These are phyloP conservation scores for Sussaba pulchella DNA, from an alignment of 2,888 invertebrate genomes.

Conservation along the genomic window DNA sequence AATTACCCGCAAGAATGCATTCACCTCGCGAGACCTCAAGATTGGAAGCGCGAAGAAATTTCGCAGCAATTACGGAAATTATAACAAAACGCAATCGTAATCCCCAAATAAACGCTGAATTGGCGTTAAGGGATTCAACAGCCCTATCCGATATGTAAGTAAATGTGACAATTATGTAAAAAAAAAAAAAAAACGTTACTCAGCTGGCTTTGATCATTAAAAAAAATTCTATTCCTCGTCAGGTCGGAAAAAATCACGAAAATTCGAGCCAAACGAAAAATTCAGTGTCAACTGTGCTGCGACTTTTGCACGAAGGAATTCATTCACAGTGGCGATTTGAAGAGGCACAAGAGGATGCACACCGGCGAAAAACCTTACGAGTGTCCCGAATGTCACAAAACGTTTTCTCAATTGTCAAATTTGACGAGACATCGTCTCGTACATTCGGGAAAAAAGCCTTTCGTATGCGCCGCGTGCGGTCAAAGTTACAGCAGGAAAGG, in stretches of 20 bases:
- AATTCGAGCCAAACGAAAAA: constrained; percentile 4
- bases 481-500: constrained; percentile 72
- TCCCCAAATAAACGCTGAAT: not conserved
- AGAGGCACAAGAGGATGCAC: constrained; percentile 73
- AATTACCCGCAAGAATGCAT: not conserved
- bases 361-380: constrained; percentile 77
- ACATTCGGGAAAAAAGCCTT: constrained; percentile 75
- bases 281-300: constrained; percentile 58
- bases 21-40: not conserved
- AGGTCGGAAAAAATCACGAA: constrained; percentile 6
- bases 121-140: too few species aligned
- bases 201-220: too few species aligned
- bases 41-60: not conserved
- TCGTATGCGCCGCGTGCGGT: constrained; percentile 71
- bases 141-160: constrained; percentile 16
- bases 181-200: too few species aligned
- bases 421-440: constrained; percentile 73
- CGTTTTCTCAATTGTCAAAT: constrained; percentile 76
- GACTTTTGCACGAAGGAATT: constrained; percentile 71
- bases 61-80: not conserved
- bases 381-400: constrained; percentile 73
- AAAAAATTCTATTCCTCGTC: not conserved
- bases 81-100: not conserved
- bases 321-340: constrained; percentile 71
- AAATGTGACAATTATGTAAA: not conserved